Conservation (phyloP, 1,140 invertebrate genomes). For the Drosophila nebulosa region DNA sequence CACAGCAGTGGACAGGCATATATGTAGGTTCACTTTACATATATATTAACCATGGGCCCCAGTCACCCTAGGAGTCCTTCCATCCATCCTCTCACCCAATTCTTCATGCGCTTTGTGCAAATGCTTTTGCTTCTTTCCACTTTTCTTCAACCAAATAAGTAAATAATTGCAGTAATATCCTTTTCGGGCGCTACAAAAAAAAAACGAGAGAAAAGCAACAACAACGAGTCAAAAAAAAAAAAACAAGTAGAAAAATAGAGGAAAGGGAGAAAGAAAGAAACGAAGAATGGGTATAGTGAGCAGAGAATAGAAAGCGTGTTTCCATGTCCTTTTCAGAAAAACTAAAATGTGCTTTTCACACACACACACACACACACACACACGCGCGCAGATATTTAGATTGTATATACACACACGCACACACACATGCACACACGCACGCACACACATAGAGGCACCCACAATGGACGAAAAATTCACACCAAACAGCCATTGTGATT, state of each 20-base stretch:
- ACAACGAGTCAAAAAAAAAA: slow-evolving; percentile 24
- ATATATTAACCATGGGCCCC: slow-evolving; percentile 40
- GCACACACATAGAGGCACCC: slow-evolving; percentile 62
- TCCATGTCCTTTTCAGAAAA: slow-evolving; percentile 74
- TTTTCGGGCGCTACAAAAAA: slow-evolving; percentile 62
- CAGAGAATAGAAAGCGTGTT: slow-evolving; percentile 73
- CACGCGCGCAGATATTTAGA: slow-evolving; percentile 23
- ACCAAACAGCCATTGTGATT: slow-evolving; percentile 76
- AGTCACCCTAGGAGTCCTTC: neutral
- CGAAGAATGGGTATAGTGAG: slow-evolving; percentile 52
- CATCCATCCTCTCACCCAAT: slow-evolving; percentile 26
- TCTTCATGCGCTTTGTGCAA: slow-evolving; percentile 5
- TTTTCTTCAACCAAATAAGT: slow-evolving; percentile 76
- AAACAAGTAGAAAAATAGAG: slow-evolving; percentile 7
- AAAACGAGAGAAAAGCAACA: neutral
- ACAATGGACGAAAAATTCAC: slow-evolving; percentile 79
- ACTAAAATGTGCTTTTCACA: slow-evolving; percentile 73
- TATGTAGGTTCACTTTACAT: slow-evolving; percentile 32
- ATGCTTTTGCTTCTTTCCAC: slow-evolving; percentile 47
- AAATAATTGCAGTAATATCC: slow-evolving; percentile 79
- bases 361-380: no score
- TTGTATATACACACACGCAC: slow-evolving; percentile 63
- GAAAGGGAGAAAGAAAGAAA: slow-evolving; percentile 56
- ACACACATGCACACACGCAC: slow-evolving; percentile 35
- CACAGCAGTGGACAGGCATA: slow-evolving; percentile 27